phyloP scores from a whole-genome alignment of 92 coral and sea anemone genomes.

The Zoanthus sociatus region DNA sequence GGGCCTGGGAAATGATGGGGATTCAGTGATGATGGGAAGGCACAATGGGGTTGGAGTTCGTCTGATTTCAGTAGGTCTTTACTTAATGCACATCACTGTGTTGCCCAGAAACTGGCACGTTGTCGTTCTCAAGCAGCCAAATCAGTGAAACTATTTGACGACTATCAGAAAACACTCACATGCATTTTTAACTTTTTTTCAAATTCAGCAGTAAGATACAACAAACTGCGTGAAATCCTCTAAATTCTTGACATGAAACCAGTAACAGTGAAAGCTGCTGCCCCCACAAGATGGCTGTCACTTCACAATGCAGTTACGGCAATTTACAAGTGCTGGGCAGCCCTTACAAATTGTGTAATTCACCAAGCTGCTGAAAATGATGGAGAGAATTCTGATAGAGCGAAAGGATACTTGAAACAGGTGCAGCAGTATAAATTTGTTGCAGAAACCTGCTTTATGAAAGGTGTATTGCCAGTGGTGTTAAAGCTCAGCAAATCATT shows the following conservation, averaged over 20 bases:
- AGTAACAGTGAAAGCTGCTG: conserved; percentile 39
- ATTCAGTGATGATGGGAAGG: too few species aligned
- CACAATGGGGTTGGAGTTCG: too few species aligned
- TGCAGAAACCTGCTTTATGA: conserved; percentile 38
- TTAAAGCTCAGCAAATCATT: conserved; percentile 31
- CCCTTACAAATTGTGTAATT: conserved; percentile 24
- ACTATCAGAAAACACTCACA: conserved; percentile 21
- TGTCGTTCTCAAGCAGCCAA: too few species aligned
- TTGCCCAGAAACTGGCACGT: too few species aligned
- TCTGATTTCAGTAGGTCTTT: too few species aligned
- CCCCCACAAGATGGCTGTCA: conserved; percentile 20
- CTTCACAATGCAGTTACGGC: conserved; percentile 16
- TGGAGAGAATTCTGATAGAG: conserved; percentile 23
- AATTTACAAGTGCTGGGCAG: conserved; percentile 29
- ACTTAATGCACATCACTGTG: too few species aligned
- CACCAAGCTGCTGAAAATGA: conserved; percentile 46
- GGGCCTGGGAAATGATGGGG: too few species aligned
- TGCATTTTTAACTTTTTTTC: neutral
- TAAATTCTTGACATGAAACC: conserved; percentile 23
- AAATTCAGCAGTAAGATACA: conserved; percentile 22
- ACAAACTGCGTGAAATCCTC: conserved; percentile 40
- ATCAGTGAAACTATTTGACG: conserved; percentile 31
- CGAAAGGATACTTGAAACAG: conserved; percentile 36
- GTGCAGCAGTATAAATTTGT: conserved; percentile 52
- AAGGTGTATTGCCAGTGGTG: conserved; percentile 41